These are phyloP conservation scores for Orcinus orca DNA, from an alignment of 2,113 vertebrate genomes.

Conservation along the genomic window DNA sequence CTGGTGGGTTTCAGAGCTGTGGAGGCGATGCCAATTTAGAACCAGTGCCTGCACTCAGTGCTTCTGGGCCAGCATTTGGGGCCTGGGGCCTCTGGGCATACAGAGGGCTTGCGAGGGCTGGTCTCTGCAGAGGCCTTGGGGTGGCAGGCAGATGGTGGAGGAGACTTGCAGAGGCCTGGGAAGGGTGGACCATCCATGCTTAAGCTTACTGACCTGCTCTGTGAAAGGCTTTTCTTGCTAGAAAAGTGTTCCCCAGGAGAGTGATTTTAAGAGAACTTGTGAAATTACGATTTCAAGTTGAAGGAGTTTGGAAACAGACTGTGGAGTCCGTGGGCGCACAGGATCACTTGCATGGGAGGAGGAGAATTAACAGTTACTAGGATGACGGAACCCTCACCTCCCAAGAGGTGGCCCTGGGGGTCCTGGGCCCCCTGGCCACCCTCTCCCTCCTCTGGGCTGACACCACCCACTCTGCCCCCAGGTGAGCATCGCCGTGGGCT, in stretches of 20 bases:
- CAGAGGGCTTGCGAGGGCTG: background rate
- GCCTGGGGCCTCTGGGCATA: background rate
- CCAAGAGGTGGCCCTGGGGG: background rate
- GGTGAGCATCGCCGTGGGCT: conserved; percentile 94
- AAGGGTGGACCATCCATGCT: background rate
- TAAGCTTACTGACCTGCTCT: background rate
- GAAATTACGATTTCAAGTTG: background rate
- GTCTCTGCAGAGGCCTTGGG: background rate
- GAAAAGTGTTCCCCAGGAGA: background rate
- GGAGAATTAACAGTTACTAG: background rate
- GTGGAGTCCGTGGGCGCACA: rapidly evolving
- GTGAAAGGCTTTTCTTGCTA: background rate
- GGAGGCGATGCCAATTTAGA: background rate
- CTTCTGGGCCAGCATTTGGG: background rate
- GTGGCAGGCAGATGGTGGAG: background rate
- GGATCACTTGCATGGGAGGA: background rate
- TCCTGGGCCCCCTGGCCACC: background rate
- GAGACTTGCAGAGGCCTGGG: background rate
- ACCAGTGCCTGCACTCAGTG: background rate
- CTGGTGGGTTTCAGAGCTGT: background rate
- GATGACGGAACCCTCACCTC: background rate
- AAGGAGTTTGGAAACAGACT: background rate
- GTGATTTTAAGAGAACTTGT: background rate
- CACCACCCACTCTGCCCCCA: conserved; percentile 39
- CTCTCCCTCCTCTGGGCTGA: background rate